phyloP scores from a whole-genome alignment of 2,888 invertebrate genomes.

The Pseudococcus jackbeardsleyi region DNA sequence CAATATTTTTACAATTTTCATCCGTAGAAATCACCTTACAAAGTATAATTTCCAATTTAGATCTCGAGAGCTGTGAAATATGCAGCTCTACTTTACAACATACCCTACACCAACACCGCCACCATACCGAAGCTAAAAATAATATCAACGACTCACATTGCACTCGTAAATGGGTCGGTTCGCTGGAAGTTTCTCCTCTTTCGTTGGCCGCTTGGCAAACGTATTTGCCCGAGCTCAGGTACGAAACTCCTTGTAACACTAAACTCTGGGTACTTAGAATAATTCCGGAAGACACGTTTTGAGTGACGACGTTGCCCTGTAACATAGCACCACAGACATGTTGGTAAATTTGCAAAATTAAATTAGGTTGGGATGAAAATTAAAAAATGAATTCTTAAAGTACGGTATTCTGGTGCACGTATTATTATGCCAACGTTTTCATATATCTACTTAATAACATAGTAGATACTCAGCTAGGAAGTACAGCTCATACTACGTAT shows the following conservation, averaged over 20 bases:
- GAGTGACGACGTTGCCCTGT: constrained; percentile 87
- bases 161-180: constrained; percentile 84
- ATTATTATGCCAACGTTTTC: neutral
- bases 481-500: neutral
- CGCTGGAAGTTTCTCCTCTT: constrained; percentile 91
- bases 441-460: neutral
- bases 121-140: neutral
- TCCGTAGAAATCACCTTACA: too few species aligned
- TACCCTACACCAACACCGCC: neutral
- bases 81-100: neutral
- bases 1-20: too few species aligned
- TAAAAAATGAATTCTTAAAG: neutral
- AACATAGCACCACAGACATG: constrained; percentile 65
- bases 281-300: constrained; percentile 86
- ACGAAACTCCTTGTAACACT: constrained; percentile 84
- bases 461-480: neutral
- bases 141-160: constrained; percentile 82
- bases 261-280: constrained; percentile 87
- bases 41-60: too few species aligned
- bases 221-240: constrained; percentile 88
- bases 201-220: constrained; percentile 91
- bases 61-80: neutral
- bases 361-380: neutral
- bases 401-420: neutral
- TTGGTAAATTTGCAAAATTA: neutral